Conservation (phyloP, 2,113 vertebrate species). For the Cebus imitator region DNA sequence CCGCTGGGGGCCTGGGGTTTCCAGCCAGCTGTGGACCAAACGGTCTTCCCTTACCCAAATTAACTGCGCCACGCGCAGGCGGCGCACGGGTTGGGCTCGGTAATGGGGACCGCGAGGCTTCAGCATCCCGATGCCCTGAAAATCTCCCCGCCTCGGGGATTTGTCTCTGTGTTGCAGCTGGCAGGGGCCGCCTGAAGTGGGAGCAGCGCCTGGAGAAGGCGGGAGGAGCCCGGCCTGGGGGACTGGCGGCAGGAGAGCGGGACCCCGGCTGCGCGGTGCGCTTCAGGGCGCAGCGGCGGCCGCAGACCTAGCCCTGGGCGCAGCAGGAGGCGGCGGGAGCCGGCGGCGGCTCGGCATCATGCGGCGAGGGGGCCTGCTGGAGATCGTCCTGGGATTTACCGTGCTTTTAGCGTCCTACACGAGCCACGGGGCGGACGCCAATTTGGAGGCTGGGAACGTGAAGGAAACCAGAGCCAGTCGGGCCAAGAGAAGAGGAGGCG, state of each 20-base stretch:
- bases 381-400: conserved; percentile 87
- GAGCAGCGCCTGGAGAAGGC: conserved; percentile 70
- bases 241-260: conserved; percentile 57
- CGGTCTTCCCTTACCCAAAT: neutral
- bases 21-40: conserved; percentile 17
- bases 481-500: conserved; percentile 92
- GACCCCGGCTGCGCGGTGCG: conserved; percentile 63
- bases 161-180: conserved; percentile 73
- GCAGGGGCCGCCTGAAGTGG: conserved; percentile 61
- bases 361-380: conserved; percentile 85
- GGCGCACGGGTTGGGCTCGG: conserved; percentile 48
- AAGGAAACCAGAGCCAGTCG: conserved; percentile 90
- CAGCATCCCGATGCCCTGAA: conserved; percentile 50
- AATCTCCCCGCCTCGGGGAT: conserved; percentile 36
- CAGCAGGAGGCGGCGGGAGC: conserved; percentile 22
- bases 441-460: conserved; percentile 80
- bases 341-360: conserved; percentile 82
- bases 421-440: conserved; percentile 81
- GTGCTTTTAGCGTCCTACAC: conserved; percentile 85
- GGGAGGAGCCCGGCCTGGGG: conserved; percentile 60
- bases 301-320: conserved; percentile 42
- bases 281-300: conserved; percentile 62
- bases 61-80: conserved; percentile 71
- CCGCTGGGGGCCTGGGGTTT: conserved; percentile 25
- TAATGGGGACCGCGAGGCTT: conserved; percentile 10